Percentiles rank a stretch among this genome's conserved stretches.
These are phyloP conservation scores for Platalea minor DNA, from an alignment of 2,797 vertebrate genomes.

Conservation along the genomic window DNA sequence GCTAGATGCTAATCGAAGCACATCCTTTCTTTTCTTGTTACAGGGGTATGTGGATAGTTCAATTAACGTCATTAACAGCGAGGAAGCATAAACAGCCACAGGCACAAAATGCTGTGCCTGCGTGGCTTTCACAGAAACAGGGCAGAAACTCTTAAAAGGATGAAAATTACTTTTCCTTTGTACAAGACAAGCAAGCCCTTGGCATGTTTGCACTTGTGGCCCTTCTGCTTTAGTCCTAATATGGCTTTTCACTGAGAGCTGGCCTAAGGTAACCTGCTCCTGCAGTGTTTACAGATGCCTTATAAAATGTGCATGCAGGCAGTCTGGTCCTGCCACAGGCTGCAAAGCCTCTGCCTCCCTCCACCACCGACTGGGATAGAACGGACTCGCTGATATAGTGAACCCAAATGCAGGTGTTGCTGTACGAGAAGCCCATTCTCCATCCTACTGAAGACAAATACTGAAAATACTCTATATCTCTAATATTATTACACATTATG, in stretches of 20 bases:
- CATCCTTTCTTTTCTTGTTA: conserved; percentile 34
- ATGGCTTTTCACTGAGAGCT: neutral
- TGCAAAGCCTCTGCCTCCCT: neutral
- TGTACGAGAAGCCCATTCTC: neutral
- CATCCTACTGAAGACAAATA: neutral
- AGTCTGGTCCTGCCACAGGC: neutral
- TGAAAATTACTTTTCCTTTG: neutral
- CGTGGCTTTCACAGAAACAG: neutral
- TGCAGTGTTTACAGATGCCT: neutral
- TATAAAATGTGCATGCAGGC: neutral
- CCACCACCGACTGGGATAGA: neutral
- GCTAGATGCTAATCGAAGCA: conserved; percentile 15
- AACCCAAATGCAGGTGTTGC: neutral
- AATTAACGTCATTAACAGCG: neutral
- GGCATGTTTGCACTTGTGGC: conserved; percentile 3
- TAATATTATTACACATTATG: neutral
- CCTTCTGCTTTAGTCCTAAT: conserved; percentile 9
- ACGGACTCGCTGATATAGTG: neutral
- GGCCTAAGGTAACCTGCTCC: conserved; percentile 33
- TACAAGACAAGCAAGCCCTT: neutral
- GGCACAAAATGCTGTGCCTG: neutral
- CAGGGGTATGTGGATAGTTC: neutral
- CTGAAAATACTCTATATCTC: neutral
- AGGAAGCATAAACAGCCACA: conserved; percentile 21
- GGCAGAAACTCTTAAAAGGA: neutral